Percentiles rank a stretch among this genome's conserved stretches.
Evolutionary conservation across 1,140 invertebrate species (phyloP).

Genomic region (Drosophila tsacasi): DNA sequence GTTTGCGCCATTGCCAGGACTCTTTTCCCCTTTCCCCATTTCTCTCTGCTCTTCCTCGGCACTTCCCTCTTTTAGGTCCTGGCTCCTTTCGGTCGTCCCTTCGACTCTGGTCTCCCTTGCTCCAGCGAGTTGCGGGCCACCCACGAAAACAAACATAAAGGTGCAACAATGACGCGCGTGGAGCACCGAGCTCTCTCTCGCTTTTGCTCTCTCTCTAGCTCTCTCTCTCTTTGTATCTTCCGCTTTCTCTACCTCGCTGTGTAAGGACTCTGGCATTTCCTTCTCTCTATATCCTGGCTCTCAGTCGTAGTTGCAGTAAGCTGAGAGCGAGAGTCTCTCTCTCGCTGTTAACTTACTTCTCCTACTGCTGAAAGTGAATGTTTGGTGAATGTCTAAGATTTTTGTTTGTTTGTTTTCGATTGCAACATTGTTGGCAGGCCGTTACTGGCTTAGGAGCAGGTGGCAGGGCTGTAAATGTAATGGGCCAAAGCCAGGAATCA

Average conservation of each 20-base stretch:
- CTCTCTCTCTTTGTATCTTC: conserved; percentile 14
- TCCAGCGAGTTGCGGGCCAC: conserved; percentile 52
- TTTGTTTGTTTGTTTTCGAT: conserved; percentile 62
- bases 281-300: conserved; percentile 18
- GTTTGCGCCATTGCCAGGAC: conserved; percentile 69
- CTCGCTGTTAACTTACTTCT: conserved; percentile 66
- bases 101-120: conserved; percentile 1
- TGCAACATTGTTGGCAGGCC: conserved; percentile 63
- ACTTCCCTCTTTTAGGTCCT: conserved; percentile 2
- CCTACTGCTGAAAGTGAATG: conserved; percentile 76
- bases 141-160: conserved; percentile 84
- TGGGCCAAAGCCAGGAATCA: conserved; percentile 1
- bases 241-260: conserved; percentile 11
- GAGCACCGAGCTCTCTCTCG: conserved; percentile 52
- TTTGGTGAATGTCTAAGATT: conserved; percentile 54
- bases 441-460: conserved; percentile 8
- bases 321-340: not conserved
- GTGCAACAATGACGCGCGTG: conserved; percentile 82
- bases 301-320: conserved; percentile 44
- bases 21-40: conserved; percentile 23
- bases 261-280: conserved; percentile 1
- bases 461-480: conserved; percentile 21
- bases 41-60: conserved; percentile 16
- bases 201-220: conserved; percentile 13
- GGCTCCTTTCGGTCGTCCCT: conserved; percentile 13